These are phyloP conservation scores for Tipula unca DNA, from an alignment of 2,888 invertebrate species.

Conservation along the genomic window DNA sequence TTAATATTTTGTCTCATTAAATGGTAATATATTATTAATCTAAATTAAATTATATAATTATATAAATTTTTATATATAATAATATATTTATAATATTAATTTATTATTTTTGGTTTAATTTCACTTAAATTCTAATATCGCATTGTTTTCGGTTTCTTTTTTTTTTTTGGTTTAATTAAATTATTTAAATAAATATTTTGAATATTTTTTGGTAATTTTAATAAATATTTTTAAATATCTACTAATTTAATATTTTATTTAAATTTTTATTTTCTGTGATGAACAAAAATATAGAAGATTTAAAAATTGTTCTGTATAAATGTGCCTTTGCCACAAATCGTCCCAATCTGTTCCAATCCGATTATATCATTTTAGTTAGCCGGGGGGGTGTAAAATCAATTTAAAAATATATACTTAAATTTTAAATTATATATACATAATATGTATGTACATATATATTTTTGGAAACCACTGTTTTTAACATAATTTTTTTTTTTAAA, in stretches of 20 bases:
- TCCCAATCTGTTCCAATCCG: neutral
- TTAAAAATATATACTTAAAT: too few relatives aligned
- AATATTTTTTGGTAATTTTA: neutral
- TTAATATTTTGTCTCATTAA: neutral
- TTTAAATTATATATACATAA: too few relatives aligned
- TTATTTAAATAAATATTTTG: neutral
- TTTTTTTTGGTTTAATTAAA: neutral
- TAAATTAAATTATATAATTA: neutral
- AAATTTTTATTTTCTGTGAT: neutral
- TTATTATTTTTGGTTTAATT: neutral
- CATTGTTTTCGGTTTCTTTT: neutral
- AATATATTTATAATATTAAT: neutral
- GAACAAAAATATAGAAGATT: neutral
- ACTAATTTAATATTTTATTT: neutral
- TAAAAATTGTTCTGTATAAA: neutral
- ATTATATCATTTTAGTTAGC: neutral
- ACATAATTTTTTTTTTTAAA: neutral
- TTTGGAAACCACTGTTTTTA: neutral
- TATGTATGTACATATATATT: neutral
- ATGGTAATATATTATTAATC: neutral
- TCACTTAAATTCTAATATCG: constrained; percentile 8
- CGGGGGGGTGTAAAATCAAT: too few relatives aligned
- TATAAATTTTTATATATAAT: neutral
- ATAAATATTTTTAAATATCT: neutral
- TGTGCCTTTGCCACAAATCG: neutral